phyloP scores from a whole-genome alignment of 2,888 invertebrate species.

The Aromia moschata region DNA sequence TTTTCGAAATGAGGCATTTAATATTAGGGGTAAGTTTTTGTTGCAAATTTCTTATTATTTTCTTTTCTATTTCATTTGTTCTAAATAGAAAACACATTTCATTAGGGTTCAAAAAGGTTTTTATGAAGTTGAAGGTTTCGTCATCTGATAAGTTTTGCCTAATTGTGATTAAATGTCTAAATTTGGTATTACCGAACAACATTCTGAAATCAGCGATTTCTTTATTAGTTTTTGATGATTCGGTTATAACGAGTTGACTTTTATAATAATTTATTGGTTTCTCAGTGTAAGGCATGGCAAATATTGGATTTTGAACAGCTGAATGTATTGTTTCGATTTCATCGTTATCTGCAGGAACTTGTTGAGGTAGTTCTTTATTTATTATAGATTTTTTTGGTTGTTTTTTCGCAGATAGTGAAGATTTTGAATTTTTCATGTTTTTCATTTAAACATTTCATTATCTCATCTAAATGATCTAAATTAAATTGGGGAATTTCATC shows the following conservation, averaged over 20 bases:
- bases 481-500: neutral
- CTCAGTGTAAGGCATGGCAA: neutral
- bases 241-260: neutral
- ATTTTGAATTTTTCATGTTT: neutral
- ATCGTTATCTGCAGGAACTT: too few species aligned
- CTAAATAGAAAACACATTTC: neutral
- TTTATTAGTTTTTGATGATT: neutral
- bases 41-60: neutral
- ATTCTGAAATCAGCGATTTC: neutral
- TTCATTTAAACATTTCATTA: neutral
- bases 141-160: neutral
- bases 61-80: neutral
- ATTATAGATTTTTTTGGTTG: too few species aligned
- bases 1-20: neutral
- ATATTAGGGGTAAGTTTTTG: neutral
- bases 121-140: neutral
- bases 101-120: neutral
- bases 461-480: neutral
- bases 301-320: neutral
- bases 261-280: neutral
- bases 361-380: too few species aligned
- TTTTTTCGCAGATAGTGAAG: neutral
- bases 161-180: neutral
- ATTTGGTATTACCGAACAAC: neutral
- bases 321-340: too few species aligned